Evolutionary conservation across 1,140 invertebrate species (phyloP), one percentile per base, ranked within the genome.

Genomic region (Archegozetes longisetosus): DNA sequence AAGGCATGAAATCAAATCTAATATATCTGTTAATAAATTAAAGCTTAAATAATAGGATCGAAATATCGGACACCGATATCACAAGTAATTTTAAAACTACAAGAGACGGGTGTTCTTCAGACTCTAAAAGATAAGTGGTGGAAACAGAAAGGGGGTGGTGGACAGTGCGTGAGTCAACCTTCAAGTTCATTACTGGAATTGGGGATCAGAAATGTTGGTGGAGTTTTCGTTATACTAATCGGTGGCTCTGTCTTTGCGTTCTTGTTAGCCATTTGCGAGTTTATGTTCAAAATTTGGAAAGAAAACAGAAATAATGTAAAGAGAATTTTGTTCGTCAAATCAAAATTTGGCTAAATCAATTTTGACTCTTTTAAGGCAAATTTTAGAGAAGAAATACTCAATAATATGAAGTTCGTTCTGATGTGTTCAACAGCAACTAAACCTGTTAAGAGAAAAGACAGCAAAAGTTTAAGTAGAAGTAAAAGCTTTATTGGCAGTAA

Each of bases 221-320:
- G 76, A 14, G 74, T 78, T 9, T 78, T 78, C 63, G 72, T 78
- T 3, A 72, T 78, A 20, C 69, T 78, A 14, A 64, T 77, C 20
- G 67, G 69, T 13, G 76, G 75, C 17, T 66, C 74, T 13, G 62
- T 63, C 2, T 62, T 70, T 3, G 72, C 74, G 3, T 64, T 61
- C 2, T 53, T 61, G 25, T 49, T 67, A n/a, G 66, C 51, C 13
- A 47, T 67, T 49, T 57, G 56, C 2, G 66, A 67, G 50, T 67
- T 67, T 27, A 20, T 66, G 1, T 64, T 61, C 61, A 60, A 63
- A 53, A 53, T 62, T n/a, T 14, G 25, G 6, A 40, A 23, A 12
- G 20, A 56, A 3, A 53, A 24, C 2, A 14, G 6, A 26, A 29
- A 55, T 46, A 23, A n/a, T 57, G 66, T 64, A 58, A 60, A 9